phyloP scores from a whole-genome alignment of 2,888 invertebrate species.

The Atethmia centrago region DNA sequence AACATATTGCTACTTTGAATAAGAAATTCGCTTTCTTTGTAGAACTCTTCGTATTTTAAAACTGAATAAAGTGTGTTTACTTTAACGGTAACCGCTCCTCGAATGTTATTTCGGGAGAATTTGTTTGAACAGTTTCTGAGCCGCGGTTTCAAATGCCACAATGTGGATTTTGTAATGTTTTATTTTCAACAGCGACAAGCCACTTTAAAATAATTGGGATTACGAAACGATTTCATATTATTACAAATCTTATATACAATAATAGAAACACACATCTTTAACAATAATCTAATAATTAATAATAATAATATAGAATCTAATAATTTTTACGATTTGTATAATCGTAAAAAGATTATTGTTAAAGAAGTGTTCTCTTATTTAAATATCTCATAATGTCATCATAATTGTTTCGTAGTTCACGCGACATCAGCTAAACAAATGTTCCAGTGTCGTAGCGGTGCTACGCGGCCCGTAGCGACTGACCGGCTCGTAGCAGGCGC shows the following conservation, averaged over 20 bases:
- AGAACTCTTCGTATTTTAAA: constrained; percentile 65
- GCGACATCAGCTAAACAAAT: constrained; percentile 5
- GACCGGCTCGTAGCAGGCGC: constrained; percentile 44
- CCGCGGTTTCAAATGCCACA: constrained; percentile 15
- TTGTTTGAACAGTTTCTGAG: constrained; percentile 53
- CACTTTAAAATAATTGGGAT: neutral
- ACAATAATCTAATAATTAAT: neutral
- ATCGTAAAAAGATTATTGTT: too few species aligned
- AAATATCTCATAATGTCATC: neutral
- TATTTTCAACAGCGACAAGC: neutral
- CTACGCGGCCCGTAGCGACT: constrained; percentile 44
- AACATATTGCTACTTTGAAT: constrained; percentile 87
- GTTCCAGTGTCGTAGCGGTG: constrained; percentile 49
- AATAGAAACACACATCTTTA: neutral
- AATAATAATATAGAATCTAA: too few species aligned
- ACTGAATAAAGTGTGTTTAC: constrained; percentile 71
- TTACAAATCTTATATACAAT: neutral
- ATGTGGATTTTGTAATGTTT: constrained; percentile 8
- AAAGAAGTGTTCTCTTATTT: too few species aligned
- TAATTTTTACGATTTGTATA: too few species aligned
- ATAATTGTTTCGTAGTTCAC: constrained; percentile 1
- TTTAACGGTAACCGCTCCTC: constrained; percentile 61
- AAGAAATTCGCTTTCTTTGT: constrained; percentile 80
- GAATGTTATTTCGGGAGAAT: constrained; percentile 54
- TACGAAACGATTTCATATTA: neutral